Evolutionary conservation across 92 coral and sea anemone genomes (phyloP), one percentile per base, ranked within the genome.

Genomic region (Parazoanthus atlanticus): DNA sequence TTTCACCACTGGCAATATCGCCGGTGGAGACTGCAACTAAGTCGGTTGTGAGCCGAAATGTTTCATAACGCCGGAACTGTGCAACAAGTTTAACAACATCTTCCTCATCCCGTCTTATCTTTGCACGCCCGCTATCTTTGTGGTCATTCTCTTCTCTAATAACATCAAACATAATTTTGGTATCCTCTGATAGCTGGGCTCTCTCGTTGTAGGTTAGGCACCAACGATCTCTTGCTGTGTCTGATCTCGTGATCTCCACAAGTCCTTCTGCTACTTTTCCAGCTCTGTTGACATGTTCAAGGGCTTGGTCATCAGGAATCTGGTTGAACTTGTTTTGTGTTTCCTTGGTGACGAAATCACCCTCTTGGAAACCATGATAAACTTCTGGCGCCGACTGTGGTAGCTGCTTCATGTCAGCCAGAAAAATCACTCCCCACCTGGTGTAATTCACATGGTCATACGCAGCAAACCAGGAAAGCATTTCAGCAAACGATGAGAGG

Each of bases 401-500:
- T 13, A 92, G 80, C 85, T 65, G 8, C 71, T 90, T 88, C 93
- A 94, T 92, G 82, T 92, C 96, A 10, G 94, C 91, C 67, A 90
- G 78, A 80, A 88, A 88, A 66, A 92, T 33, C 47, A 87, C 76
- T 23, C 92, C 93, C 95, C 93, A 94, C 74, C 95, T 90, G 41
- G 92, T 86, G 91, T 92, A 94, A 76, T 92, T 94, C 64, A 86
- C 78, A 41, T 91, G 93, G 65, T 92, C 93, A 43, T 78, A 94
- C 5, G 90, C 94, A 56, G 91, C 93, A 88, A 94, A 92, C 88
- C 90, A 94, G 65, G 95, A 91, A 23, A 94, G 94, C 97, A 94
- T 94, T 85, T 91, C 94, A 1, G 91, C 40, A 56, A 94, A 89
- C 29, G 95, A 92, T 28, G 95, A 92, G 25, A 93, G 93, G 80